Evolutionary conservation across 2,113 vertebrate genomes (phyloP).

Genomic region (Chionomys nivalis): DNA sequence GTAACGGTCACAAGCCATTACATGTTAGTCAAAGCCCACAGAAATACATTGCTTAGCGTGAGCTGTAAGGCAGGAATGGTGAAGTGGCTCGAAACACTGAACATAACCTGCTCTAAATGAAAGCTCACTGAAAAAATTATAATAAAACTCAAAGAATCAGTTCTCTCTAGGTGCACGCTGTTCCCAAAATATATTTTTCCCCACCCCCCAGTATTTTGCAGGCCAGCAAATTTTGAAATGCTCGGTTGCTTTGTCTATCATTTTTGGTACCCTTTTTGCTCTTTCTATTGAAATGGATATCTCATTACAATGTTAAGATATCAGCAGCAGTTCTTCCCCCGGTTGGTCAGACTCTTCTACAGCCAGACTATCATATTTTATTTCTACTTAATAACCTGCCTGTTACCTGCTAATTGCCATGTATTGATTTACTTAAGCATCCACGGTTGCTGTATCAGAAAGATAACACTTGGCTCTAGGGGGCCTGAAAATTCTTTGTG

Average conservation of each 20-base stretch:
- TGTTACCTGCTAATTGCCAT: conserved; percentile 81
- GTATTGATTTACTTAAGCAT: conserved; percentile 81
- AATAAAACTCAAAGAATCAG: background rate
- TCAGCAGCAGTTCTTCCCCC: background rate
- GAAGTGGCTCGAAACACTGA: background rate
- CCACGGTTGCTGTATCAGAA: conserved; percentile 76
- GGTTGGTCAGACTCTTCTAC: conserved; percentile 15
- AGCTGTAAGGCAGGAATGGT: background rate
- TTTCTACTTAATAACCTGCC: conserved; percentile 72
- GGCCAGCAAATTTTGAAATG: background rate
- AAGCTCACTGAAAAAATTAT: background rate
- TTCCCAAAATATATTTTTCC: background rate
- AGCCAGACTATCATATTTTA: conserved; percentile 70
- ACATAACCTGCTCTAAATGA: background rate
- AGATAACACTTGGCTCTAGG: conserved; percentile 82
- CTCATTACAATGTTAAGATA: conserved; percentile 21
- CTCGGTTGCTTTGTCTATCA: background rate
- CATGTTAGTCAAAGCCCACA: background rate
- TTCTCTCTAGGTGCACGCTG: background rate
- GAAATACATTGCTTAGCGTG: background rate
- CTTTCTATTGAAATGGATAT: conserved; percentile 23
- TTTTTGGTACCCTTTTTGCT: background rate
- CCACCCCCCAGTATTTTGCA: background rate
- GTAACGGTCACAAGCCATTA: background rate
- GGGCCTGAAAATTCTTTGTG: conserved; percentile 81